Base-by-base conservation (phyloP, 2,888 invertebrate genomes). In the Aquatica leii region DNA sequence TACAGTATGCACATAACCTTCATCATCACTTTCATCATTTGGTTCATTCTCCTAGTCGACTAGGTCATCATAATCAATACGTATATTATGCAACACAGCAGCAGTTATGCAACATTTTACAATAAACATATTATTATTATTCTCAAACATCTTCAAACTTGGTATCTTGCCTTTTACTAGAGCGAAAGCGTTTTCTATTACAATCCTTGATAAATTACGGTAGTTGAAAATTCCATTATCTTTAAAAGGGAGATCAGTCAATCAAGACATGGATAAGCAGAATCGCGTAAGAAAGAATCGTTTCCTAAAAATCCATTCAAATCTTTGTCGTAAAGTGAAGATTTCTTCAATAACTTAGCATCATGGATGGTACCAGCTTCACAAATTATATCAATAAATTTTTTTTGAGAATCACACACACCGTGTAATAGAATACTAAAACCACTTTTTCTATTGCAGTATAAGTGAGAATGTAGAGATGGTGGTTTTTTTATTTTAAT, bases 341-440 rank as follows among this genome's bases (percentile, higher is more conserved):
- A 74, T 55, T 65, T 69, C n/a, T 53, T 59, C 9, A 73, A 57
- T 20, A 74, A 66, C 52, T 68, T 58, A 9, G 66, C 67, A 50
- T 75, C 72, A 37, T 75, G 68, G 8, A 73, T 65, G 1, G 72
- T 65, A 9, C 66, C 74, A 14, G 74, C 69, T 40, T 74, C 74
- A 37, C 71, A 72, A 51, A 60, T 70, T 3, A 75, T 57, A 51
- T 73, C 71, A 6, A 70, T 69, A 55, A 73, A 73, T 9, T 59
- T 69, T 58, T 72, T 75, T 9, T 72, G 60, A 0, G 64, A 64
- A 66, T 72, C 70, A 9, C 71, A 71, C 11, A 75, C 71, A 20
- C 65, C 74, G 62, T 74, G 73, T 11, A 76, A 37, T 11, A 69
- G 46, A 11, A 75, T 51, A 18, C 67, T 70, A 41, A 70, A 69